Evolutionary conservation across 2,888 invertebrate species (phyloP).

Genomic region (Lithophane ornitopus): DNA sequence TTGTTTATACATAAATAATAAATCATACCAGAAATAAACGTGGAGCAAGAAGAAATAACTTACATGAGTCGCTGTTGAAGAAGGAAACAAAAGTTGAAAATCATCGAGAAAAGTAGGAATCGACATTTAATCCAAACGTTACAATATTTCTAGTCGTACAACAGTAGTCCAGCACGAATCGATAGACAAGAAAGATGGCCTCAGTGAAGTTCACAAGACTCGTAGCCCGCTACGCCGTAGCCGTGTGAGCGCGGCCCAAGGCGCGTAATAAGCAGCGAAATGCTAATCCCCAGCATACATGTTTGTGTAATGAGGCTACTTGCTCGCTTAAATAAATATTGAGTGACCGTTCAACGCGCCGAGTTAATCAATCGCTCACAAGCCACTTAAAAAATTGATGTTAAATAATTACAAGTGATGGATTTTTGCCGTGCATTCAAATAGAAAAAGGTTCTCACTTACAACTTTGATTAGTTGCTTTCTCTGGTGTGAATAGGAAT

Average conservation of each 20-base stretch:
- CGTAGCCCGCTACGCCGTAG: conserved; percentile 7
- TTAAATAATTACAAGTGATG: conserved; percentile 55
- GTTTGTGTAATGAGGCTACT: conserved; percentile 70
- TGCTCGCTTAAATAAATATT: conserved; percentile 67
- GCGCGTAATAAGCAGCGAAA: conserved; percentile 68
- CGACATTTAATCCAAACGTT: background rate
- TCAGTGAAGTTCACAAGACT: background rate
- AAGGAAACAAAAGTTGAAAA: background rate
- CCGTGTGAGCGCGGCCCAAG: conserved; percentile 34
- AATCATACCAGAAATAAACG: background rate
- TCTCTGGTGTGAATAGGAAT: conserved; percentile 35
- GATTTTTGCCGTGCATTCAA: conserved; percentile 24
- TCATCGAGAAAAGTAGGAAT: background rate
- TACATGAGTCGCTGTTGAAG: background rate
- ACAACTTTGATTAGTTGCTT: conserved; percentile 42
- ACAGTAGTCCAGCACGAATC: background rate
- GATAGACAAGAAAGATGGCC: background rate
- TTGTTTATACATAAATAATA: background rate
- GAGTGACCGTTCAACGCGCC: conserved; percentile 66
- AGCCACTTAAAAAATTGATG: conserved; percentile 52
- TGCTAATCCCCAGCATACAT: conserved; percentile 70
- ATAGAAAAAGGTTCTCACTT: conserved; percentile 48
- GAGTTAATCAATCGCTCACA: conserved; percentile 62
- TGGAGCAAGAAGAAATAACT: background rate
- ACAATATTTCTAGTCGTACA: background rate